Percentiles rank a stretch among this genome's conserved stretches.
These are phyloP conservation scores for Diabrotica virgifera DNA, from an alignment of 1,140 invertebrate species.

Conservation along the genomic window DNA sequence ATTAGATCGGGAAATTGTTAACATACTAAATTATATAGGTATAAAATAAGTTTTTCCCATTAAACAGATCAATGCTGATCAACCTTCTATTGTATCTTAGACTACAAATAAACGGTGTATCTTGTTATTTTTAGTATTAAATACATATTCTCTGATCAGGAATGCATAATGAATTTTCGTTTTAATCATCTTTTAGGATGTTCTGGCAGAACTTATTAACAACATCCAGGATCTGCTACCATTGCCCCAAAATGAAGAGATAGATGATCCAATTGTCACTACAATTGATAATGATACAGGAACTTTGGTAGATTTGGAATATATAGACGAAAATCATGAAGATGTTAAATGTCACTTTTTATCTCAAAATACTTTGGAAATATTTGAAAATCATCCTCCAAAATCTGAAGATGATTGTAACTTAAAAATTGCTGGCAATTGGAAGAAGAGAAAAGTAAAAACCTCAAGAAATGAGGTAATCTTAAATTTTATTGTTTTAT, in stretches of 20 bases:
- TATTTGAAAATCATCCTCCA: conserved; percentile 2
- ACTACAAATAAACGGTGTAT: too few species aligned
- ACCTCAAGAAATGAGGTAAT: conserved; percentile 18
- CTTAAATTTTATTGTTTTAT: too few species aligned
- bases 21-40: too few species aligned
- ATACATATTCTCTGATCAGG: too few species aligned
- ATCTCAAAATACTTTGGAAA: neutral
- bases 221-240: neutral
- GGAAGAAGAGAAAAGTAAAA: conserved; percentile 10
- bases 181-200: neutral
- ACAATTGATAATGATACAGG: conserved; percentile 2
- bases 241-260: neutral
- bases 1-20: too few species aligned
- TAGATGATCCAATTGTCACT: neutral
- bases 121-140: too few species aligned
- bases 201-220: conserved; percentile 4
- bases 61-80: too few species aligned
- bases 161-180: neutral
- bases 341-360: conserved; percentile 14
- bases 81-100: too few species aligned
- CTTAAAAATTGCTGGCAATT: neutral
- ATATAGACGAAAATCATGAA: conserved; percentile 2
- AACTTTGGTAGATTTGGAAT: conserved; percentile 4
- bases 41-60: too few species aligned
- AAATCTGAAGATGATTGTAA: conserved; percentile 13